Evolutionary conservation across 2,888 invertebrate genomes (phyloP), one percentile per base, ranked within the genome.

Genomic region (Ariolimax columbianus): DNA sequence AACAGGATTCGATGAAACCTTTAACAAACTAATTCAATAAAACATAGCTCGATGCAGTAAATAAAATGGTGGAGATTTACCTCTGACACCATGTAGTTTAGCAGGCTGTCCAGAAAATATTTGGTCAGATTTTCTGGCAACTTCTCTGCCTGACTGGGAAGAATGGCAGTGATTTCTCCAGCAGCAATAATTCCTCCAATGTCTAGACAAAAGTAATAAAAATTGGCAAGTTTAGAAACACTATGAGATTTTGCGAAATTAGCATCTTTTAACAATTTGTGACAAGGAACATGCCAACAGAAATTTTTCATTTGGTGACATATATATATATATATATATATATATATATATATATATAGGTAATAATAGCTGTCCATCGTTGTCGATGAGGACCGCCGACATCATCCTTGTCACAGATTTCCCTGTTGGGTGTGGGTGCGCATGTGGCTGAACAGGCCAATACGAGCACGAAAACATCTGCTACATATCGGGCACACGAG

Each of bases 21-120:
- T n/a, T n/a, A n/a, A n/a, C n/a, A n/a, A n/a, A n/a, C n/a, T 47
- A 47, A 47, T 47, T 11, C 47, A 59, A 59, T 59, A 4, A 59
- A 4, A 17, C 26, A 59, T 23, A 9, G 23, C 26, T 3, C 4
- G 23, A 30, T 3, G 63, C n/a, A 63, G 7, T 9, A 63, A 63
- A 70, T 17, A 1, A 40, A 72, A 72, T 40, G 40, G 23, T 3
- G 23, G 6, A 63, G 38, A 89, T 89, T 88, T 91, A 96, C 96
- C 95, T 98, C 97, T 70, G 97, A 96, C 11, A 98, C 97, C 97
- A 98, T 98, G 90, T 96, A 96, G 89, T 98, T 97, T 66, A 99
- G 95, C 51, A 99, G 94, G 87, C 97, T 96, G 94, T 98, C 98
- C 89, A 99, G 96, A 92, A 97, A 97, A 93, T 97, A 97, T 90